phyloP scores from a whole-genome alignment of 2,113 vertebrate species.

The Stigmatopora argus region DNA sequence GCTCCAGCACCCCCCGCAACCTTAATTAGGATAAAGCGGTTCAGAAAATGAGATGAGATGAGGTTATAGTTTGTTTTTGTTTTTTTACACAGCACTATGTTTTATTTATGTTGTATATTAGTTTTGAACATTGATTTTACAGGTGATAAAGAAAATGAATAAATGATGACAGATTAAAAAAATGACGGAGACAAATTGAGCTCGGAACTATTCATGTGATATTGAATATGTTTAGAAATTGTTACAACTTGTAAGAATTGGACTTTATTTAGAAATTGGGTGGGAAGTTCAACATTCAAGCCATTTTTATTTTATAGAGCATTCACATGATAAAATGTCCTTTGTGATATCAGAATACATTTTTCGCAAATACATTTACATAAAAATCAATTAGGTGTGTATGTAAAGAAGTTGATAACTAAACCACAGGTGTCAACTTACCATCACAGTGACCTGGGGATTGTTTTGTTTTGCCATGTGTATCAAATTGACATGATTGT shows the following conservation, averaged over 20 bases:
- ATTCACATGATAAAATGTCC: neutral
- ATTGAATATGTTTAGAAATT: too few relatives aligned
- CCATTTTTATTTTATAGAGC: neutral
- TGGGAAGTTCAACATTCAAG: neutral
- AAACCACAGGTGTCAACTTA: slow-evolving; percentile 60
- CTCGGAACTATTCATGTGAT: too few relatives aligned
- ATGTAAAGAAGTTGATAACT: neutral
- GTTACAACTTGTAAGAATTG: too few relatives aligned
- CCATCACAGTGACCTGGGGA: slow-evolving; percentile 75
- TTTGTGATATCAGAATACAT: neutral
- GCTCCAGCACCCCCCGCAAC: too few relatives aligned
- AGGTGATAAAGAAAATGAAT: neutral
- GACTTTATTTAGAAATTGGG: too few relatives aligned
- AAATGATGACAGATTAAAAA: neutral
- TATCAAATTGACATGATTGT: slow-evolving; percentile 81
- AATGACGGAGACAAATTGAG: neutral
- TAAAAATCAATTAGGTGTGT: neutral
- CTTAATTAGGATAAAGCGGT: too few relatives aligned
- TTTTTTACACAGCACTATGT: neutral
- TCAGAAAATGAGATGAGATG: too few relatives aligned
- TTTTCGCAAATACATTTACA: neutral
- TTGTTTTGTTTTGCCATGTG: slow-evolving; percentile 72
- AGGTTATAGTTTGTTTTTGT: neutral
- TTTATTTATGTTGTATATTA: neutral
- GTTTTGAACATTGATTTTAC: neutral